A percentile compares a stretch with the other conserved stretches of the same genome.
Conservation (phyloP, 2,888 invertebrate species). For the Elaeidobius kamerunicus region DNA sequence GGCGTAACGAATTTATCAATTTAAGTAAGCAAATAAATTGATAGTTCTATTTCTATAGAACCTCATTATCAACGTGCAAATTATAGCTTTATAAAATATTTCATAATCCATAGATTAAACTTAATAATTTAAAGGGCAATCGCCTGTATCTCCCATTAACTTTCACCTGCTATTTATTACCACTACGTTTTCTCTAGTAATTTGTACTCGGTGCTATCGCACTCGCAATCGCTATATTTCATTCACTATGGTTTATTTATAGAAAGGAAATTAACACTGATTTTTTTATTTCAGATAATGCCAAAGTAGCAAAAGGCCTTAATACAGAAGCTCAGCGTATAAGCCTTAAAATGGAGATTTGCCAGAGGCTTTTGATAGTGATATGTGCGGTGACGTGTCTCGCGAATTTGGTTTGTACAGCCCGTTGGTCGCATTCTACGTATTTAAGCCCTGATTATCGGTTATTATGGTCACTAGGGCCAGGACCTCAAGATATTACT, state of each 20-base stretch:
- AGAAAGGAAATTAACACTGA: too few species aligned
- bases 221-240: too few species aligned
- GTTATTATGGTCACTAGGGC: conserved; percentile 71
- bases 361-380: conserved; percentile 17
- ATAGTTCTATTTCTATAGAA: background rate
- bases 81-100: background rate
- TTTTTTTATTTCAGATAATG: conserved; percentile 26
- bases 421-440: conserved; percentile 52
- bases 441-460: conserved; percentile 55
- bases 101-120: background rate
- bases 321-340: background rate
- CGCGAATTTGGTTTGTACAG: conserved; percentile 42
- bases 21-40: background rate
- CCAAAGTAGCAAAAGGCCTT: conserved; percentile 10
- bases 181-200: background rate
- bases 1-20: background rate
- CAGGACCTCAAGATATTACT: conserved; percentile 69
- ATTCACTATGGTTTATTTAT: background rate
- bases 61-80: background rate
- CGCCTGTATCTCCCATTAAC: conserved; percentile 2
- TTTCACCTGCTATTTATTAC: conserved; percentile 2
- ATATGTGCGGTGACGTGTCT: conserved; percentile 18
- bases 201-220: too few species aligned
- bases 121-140: background rate
- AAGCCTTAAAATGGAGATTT: conserved; percentile 15